Evolutionary conservation across 2,113 vertebrate species (phyloP).

Genomic region (Engraulis encrasicolus): DNA sequence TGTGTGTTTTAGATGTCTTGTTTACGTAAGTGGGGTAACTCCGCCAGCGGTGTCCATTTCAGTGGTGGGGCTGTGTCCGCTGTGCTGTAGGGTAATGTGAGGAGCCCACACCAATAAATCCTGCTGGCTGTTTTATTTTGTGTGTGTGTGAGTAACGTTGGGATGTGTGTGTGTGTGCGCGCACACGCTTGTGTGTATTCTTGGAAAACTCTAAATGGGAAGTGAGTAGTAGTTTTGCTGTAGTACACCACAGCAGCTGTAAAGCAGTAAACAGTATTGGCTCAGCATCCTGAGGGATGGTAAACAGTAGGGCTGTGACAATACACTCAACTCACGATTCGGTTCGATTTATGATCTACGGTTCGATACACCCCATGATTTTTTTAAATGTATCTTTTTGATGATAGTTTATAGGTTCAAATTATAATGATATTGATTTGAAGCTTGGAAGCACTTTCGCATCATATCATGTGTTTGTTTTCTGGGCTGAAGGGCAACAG

Average conservation of each 20-base stretch:
- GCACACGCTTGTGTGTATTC: constrained; percentile 45
- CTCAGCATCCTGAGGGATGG: background rate
- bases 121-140: background rate
- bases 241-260: background rate
- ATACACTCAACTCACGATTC: no score
- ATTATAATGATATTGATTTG: no score
- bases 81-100: background rate
- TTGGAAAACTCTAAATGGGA: constrained; percentile 57
- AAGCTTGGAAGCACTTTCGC: no score
- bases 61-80: background rate
- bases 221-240: constrained; percentile 20
- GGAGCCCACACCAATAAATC: background rate
- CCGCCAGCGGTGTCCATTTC: background rate
- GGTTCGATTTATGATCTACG: no score
- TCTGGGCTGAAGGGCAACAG: no score
- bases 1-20: background rate
- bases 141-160: background rate
- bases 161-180: background rate
- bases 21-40: background rate
- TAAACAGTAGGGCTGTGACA: no score
- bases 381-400: no score
- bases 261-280: background rate
- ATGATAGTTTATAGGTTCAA: no score
- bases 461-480: no score
- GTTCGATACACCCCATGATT: no score